Conservation (phyloP, 2,113 vertebrate genomes). For the Camarhynchus parvulus region DNA sequence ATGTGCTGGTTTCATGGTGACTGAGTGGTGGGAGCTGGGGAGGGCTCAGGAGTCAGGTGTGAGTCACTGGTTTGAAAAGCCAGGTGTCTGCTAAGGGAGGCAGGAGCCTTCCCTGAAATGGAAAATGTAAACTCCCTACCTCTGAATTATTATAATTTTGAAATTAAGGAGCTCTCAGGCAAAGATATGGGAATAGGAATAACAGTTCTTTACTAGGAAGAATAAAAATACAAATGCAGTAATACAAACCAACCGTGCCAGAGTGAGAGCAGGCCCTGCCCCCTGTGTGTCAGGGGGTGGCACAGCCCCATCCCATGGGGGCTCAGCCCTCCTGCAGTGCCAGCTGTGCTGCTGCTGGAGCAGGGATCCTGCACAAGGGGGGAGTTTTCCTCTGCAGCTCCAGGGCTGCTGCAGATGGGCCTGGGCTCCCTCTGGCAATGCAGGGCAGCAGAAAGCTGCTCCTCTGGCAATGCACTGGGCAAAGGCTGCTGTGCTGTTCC, state of each 20-base stretch:
- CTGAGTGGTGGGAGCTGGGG: not conserved
- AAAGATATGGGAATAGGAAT: not conserved
- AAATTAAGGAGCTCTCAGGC: not conserved
- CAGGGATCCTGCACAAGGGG: no score
- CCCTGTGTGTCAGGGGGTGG: no score
- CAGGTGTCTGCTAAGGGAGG: not conserved
- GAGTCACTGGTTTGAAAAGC: not conserved
- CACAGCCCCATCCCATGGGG: not conserved
- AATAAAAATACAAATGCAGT: not conserved
- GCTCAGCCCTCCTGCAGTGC: no score
- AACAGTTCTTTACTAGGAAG: not conserved
- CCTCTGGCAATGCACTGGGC: no score
- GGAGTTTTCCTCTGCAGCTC: no score
- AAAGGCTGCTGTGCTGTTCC: no score
- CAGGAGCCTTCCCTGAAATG: not conserved
- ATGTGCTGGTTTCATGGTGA: fast-evolving
- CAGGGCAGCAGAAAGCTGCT: no score
- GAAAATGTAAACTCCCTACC: not conserved
- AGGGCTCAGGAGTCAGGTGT: not conserved
- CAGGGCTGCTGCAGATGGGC: no score
- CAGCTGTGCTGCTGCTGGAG: no score
- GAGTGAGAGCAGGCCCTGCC: not conserved
- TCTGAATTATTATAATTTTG: not conserved
- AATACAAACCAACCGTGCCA: no score
- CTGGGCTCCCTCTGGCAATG: no score